Base-by-base conservation (phyloP, 2,888 invertebrate species). In the Aethes cnicana region DNA sequence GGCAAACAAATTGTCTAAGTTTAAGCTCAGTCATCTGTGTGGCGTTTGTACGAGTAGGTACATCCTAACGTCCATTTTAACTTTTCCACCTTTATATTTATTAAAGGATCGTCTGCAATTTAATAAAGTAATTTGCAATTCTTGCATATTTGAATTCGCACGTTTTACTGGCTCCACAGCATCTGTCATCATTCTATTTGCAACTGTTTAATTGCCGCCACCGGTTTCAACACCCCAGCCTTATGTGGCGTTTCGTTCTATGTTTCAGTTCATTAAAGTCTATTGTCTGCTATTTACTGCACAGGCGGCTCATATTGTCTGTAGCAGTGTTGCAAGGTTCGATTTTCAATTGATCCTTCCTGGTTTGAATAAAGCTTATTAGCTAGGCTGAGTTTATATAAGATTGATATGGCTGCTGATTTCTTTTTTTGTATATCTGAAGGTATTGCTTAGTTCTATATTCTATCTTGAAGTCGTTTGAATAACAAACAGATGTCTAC, bases 241-340 rank as follows among this genome's bases (percentile, higher is more conserved):
- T 66, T 68, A 72, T 67, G 66, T 67, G 71, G 59, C 67, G 65
- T 64, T 63, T 68, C 43, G 35, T 53, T 53, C 57, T 54, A 55
- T 14, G 56, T 56, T 56, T 53, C 57, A 61, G 62, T 69, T 68
- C 67, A 64, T 70, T 74, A 69, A 52, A 47, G 57, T 50, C 59
- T 61, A 67, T 69, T 67, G 70, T 69, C 59, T 64, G 47, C 54
- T 61, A 62, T 69, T 70, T 70, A 69, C 67, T 61, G 59, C 55
- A 55, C 55, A 42, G 39, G 36, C 54, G 37, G 47, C 36, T 54
- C 50, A 49, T 61, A 60, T 68, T 63, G 61, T 61, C 59, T 59
- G 58, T 44, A 37, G n/a, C n/a, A n/a, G n/a, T 52, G 37, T 52
- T 30, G 50, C 42, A 50, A 50, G 62, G 58, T 62, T 61, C 55